Base-by-base conservation (phyloP, 2,113 vertebrate species). In the Athene cunicularia region DNA sequence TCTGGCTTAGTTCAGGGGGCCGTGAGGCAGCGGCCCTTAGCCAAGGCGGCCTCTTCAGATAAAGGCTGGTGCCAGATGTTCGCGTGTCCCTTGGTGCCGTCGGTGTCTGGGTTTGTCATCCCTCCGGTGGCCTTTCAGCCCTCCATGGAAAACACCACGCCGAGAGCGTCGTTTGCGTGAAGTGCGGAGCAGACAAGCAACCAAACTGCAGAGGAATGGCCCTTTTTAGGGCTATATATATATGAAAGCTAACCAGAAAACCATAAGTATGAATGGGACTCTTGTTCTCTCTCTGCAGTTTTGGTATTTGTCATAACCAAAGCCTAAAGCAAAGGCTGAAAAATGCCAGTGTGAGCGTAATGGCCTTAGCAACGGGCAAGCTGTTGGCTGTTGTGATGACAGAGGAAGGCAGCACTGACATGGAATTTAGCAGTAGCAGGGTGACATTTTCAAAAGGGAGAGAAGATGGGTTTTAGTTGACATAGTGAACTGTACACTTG, bases 41-140 rank as follows among this genome's bases (percentile, higher is more conserved):
- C 28, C 64, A 6, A 23, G 33, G 19, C 3, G 2, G 6, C 5
- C 35, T 5, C 3, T 9, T 33, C 7, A 4, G 3, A 0, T 4
- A 17, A 20, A 60, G 27, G 14, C 26, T 28, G 8, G 17, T 26
- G 53, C 35, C 23, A 22, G 7, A 8, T 15, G 8, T 17, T 8
- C 2, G 1, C 6, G 0, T 21, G 33, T 64, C 16, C 20, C 20
- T 50, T 4, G 26, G 26, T 37, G 24, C n/a, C 53, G 8, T 27
- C 4, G 1, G 12, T 47, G 26, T 2, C 39, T 9, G 15, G 5
- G 8, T 47, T 14, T 52, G 35, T 30, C 45, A 22, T 24, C 58
- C 21, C 15, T 19, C 11, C 2, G 1, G 27, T 2, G 66, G 63
- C 24, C 32, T 39, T 39, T 24, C 28, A 33, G 15, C 12, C 27